Percentiles rank a stretch among this genome's conserved stretches.
Conservation (phyloP, 1,140 invertebrate genomes). For the Brachystomella parvula region DNA sequence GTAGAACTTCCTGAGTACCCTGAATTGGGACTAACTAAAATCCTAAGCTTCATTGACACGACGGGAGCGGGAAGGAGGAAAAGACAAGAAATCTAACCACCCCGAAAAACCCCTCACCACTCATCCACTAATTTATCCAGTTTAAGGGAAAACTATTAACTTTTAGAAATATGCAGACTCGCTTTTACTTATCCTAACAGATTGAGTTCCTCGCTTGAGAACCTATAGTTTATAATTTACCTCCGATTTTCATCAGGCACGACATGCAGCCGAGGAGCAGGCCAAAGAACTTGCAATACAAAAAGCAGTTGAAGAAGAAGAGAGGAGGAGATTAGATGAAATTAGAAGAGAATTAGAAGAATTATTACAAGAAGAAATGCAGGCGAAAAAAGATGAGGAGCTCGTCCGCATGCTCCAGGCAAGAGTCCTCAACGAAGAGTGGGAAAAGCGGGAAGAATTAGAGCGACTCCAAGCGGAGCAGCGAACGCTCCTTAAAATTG, state of each 20-base stretch:
- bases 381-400: constrained; percentile 74
- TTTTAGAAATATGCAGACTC: too few species aligned
- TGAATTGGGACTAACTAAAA: constrained; percentile 24
- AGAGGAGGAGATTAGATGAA: constrained; percentile 61
- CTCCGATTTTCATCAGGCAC: constrained; percentile 50
- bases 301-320: constrained; percentile 60
- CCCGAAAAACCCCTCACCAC: too few species aligned
- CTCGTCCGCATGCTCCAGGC: constrained; percentile 66
- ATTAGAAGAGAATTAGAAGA: constrained; percentile 57
- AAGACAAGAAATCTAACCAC: background rate
- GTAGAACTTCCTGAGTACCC: constrained; percentile 18
- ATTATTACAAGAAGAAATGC: constrained; percentile 66
- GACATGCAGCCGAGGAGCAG: constrained; percentile 57
- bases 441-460: constrained; percentile 68
- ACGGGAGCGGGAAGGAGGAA: background rate
- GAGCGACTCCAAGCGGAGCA: constrained; percentile 68
- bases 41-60: constrained; percentile 13
- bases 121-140: too few species aligned
- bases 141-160: too few species aligned
- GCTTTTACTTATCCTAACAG: too few species aligned
- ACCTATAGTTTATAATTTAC: too few species aligned
- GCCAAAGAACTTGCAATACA: constrained; percentile 57
- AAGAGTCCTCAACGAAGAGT: constrained; percentile 68
- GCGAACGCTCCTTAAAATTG: constrained; percentile 58
- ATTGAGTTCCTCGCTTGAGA: too few species aligned